Percentiles rank a stretch among this genome's conserved stretches.
These are phyloP conservation scores for Gadopsis marmoratus DNA, from an alignment of 2,797 vertebrate species.

Conservation along the genomic window DNA sequence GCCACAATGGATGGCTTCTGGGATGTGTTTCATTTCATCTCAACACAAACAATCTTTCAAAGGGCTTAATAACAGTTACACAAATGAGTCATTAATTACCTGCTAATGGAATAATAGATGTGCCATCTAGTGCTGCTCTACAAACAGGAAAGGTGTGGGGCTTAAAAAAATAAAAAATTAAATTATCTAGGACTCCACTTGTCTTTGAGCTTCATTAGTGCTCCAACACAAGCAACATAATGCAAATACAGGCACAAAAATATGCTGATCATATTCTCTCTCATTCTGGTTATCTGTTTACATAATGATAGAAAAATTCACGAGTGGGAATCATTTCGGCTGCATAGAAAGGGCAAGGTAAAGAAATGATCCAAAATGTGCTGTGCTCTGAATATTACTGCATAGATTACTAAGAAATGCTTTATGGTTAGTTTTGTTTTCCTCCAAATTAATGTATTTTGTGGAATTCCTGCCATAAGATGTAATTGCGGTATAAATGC, in stretches of 20 bases:
- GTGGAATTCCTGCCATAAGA: constrained; percentile 27
- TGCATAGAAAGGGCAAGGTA: constrained; percentile 60
- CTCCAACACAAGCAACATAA: constrained; percentile 67
- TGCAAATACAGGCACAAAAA: constrained; percentile 78
- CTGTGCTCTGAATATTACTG: constrained; percentile 37
- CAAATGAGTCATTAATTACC: constrained; percentile 95
- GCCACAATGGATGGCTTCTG: constrained; percentile 92
- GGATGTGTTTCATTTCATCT: constrained; percentile 92
- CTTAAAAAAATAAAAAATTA: constrained; percentile 63
- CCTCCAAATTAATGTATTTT: constrained; percentile 45
- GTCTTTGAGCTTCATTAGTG: constrained; percentile 82
- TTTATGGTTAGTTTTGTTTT: constrained; percentile 47
- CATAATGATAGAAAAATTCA: constrained; percentile 71
- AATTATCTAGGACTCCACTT: constrained; percentile 71
- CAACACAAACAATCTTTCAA: constrained; percentile 93
- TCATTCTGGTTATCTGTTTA: constrained; percentile 75
- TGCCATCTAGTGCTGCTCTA: constrained; percentile 83
- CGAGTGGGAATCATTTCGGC: constrained; percentile 65
- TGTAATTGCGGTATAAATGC: constrained; percentile 47
- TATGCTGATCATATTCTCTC: constrained; percentile 78
- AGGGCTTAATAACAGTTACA: constrained; percentile 92
- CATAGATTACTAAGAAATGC: constrained; percentile 33
- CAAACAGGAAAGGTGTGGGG: constrained; percentile 78
- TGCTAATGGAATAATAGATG: constrained; percentile 94
- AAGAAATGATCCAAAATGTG: constrained; percentile 55